Evolutionary conservation across 2,113 vertebrate species (phyloP).

Genomic region (Tychaedon coryphoeus): DNA sequence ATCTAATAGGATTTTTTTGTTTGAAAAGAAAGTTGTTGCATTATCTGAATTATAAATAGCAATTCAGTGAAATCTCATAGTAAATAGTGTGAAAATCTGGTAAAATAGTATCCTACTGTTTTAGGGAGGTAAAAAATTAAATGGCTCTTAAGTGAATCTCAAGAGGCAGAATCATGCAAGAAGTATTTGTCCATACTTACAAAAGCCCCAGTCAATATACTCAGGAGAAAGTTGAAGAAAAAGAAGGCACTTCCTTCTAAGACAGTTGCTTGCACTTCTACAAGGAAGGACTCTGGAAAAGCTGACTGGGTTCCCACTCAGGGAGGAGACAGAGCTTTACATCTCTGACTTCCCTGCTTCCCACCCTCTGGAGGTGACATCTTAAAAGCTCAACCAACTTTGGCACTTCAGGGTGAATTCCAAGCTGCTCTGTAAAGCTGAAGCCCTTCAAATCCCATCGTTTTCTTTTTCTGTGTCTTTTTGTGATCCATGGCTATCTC

Average conservation of each 20-base stretch:
- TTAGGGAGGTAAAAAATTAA: not conserved
- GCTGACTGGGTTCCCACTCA: not conserved
- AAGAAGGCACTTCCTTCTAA: not conserved
- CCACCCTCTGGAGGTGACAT: rapidly evolving
- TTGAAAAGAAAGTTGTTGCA: not conserved
- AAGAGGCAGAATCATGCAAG: not conserved
- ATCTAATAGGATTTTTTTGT: not conserved
- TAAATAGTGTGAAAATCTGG: not conserved
- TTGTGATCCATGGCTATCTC: not conserved
- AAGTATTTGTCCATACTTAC: not conserved
- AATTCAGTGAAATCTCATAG: not conserved
- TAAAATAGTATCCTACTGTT: not conserved
- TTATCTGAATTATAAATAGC: not conserved
- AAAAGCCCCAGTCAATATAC: not conserved
- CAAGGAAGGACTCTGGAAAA: not conserved
- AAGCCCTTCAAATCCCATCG: not conserved
- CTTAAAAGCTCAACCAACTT: not conserved
- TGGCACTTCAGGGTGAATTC: not conserved
- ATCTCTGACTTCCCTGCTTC: not conserved
- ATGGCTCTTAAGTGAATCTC: not conserved
- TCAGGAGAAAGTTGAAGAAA: not conserved
- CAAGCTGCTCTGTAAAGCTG: not conserved
- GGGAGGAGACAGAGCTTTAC: not conserved
- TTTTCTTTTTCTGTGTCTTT: not conserved
- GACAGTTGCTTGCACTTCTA: not conserved